Evolutionary conservation across 2,113 vertebrate species (phyloP), one percentile per base, ranked within the genome.

Genomic region (Lagopus leucura): DNA sequence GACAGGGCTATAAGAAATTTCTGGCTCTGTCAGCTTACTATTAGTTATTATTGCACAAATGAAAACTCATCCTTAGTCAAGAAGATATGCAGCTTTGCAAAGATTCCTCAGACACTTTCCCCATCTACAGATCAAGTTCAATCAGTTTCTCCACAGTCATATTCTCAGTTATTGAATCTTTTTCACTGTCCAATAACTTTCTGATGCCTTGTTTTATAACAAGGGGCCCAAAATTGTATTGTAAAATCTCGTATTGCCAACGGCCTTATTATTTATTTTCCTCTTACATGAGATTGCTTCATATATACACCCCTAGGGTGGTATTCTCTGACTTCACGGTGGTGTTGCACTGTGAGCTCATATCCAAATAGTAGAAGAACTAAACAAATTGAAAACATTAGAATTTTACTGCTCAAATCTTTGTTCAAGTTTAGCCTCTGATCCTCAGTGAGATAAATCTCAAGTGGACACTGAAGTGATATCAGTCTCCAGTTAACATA

Each of bases 261-360:
- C 94, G 74, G 60, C 28, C 50, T 78, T 85, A 91, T 96, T 94
- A 94, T 96, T 95, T 93, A 78, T 86, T 89, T 89, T 93, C 58
- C 58, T 93, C 70, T 88, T 97, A 96, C 79, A 91, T 61, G 69
- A 86, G 57, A 94, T 94, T 83, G 82, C 76, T 91, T 89, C 78
- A 72, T 93, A 95, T 94, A 96, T 94, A 96, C 63, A 96, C 96
- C 96, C 95, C 96, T 78, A 95, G 96, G 96, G 96, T 94, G 86
- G 95, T 86, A 97, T 97, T 97, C 79, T 90, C 61, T 63, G 40
- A 65, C 61, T 80, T 85, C 14, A 22, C 34, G 43, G 79, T 85
- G 66, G n/a, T 13, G 43, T 32, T 85, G 83, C 9, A 1, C 82
- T 74, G 81, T 90, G 55, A 92, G 79, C 58, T 91, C 86, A 90